Evolutionary conservation across 2,888 invertebrate species (phyloP), one percentile per base, ranked within the genome.

Genomic region (Amiota mariae): DNA sequence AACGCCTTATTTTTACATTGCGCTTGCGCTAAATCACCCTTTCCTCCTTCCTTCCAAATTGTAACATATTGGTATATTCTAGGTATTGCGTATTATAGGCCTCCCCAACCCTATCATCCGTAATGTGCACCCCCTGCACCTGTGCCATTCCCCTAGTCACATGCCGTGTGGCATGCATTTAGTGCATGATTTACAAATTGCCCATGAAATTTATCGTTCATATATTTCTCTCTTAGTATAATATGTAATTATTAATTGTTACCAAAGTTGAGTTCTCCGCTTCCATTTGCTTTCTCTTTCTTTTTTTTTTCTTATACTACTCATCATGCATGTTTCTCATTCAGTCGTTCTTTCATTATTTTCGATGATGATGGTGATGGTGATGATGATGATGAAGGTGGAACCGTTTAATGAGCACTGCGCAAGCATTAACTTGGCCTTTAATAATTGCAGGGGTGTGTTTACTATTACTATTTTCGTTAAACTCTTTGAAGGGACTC

Each of bases 151-250:
- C 36, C 36, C 6, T 36, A 6, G 36, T 6, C 8, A 6, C 36
- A 36, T 36, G 36, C 36, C n/a, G 46, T 18, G 63, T 24, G 36
- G 63, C 67, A 68, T 68, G 51, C 67, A 68, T 54, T 54, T 72
- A 47, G 71, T 73, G 77, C 71, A 78, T 67, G 76, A 76, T 77
- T 79, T 79, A 77, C 81, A 84, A 87, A 88, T 87, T 87, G 81
- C 81, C 88, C 87, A 85, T 87, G 86, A 87, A 87, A 87, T 85
- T 82, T 84, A 76, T 78, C 74, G 79, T 79, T 71, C 74, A 75
- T 79, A 79, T 78, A 79, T 76, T 79, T 80, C 79, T 82, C 78
- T 80, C 36, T 36, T 36, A 36, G 36, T 36, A 36, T 36, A 36
- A 36, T 36, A 79, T 79, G 83, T 83, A 85, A 85, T 86, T 85